Evolutionary conservation across 2,888 invertebrate genomes (phyloP).

Genomic region (Odontomyia ornata): DNA sequence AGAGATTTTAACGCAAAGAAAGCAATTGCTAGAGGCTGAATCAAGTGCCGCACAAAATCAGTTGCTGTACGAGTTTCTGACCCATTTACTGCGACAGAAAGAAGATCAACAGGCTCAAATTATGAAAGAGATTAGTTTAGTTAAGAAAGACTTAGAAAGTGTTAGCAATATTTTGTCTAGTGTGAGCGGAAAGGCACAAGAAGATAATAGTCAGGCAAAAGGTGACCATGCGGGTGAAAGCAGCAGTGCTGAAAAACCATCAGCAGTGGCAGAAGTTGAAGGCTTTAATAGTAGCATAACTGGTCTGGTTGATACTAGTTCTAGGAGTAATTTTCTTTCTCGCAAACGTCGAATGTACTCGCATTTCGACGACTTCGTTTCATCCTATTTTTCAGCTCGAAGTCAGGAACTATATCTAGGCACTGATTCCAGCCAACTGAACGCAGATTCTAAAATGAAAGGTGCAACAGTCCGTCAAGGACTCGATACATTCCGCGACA

Average conservation of each 20-base stretch:
- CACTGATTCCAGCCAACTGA: slow-evolving; percentile 53
- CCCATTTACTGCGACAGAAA: slow-evolving; percentile 78
- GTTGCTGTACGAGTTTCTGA: slow-evolving; percentile 84
- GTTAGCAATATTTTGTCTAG: slow-evolving; percentile 71
- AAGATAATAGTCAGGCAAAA: not conserved
- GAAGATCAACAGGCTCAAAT: slow-evolving; percentile 74
- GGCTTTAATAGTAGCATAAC: slow-evolving; percentile 27
- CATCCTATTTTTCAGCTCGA: slow-evolving; percentile 84
- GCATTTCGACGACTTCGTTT: slow-evolving; percentile 90
- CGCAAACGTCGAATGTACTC: slow-evolving; percentile 50
- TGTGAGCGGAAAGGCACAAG: slow-evolving; percentile 43
- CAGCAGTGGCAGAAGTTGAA: not conserved
- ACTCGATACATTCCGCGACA: slow-evolving; percentile 81
- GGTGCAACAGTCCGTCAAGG: slow-evolving; percentile 59
- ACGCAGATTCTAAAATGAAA: slow-evolving; percentile 43
- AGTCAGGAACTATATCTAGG: slow-evolving; percentile 77
- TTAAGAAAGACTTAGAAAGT: slow-evolving; percentile 76
- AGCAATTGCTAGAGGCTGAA: slow-evolving; percentile 82
- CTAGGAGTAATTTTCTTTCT: slow-evolving; percentile 47
- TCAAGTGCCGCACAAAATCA: slow-evolving; percentile 81
- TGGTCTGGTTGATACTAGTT: slow-evolving; percentile 33
- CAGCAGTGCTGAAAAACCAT: slow-evolving; percentile 17
- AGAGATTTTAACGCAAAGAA: slow-evolving; percentile 79
- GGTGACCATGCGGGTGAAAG: not conserved
- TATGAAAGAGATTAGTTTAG: slow-evolving; percentile 75